These are phyloP conservation scores for Drosophila kepulauana DNA, from an alignment of 1,140 invertebrate genomes.

Conservation along the genomic window DNA sequence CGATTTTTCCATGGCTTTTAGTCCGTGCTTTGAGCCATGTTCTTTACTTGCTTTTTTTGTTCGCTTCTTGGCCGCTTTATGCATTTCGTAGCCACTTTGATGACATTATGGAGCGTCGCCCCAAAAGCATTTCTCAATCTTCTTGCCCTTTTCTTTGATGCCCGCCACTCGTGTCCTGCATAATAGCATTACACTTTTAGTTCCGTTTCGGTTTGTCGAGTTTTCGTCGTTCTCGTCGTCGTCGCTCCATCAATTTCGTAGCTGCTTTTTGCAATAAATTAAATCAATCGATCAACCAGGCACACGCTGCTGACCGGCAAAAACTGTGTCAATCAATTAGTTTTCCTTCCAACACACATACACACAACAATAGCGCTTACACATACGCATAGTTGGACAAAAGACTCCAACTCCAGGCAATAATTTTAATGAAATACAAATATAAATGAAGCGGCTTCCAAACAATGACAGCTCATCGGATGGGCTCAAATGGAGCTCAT, in stretches of 20 bases:
- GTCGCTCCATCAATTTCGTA: conserved; percentile 76
- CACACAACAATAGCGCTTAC: conserved; percentile 9
- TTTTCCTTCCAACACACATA: conserved; percentile 46
- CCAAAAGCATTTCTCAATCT: conserved; percentile 5
- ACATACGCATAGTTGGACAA: neutral
- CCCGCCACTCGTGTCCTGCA: conserved; percentile 20
- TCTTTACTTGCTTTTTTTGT: neutral
- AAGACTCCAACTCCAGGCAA: conserved; percentile 39
- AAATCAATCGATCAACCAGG: conserved; percentile 79
- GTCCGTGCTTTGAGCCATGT: conserved; percentile 24
- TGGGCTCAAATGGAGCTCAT: conserved; percentile 57
- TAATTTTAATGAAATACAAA: conserved; percentile 83
- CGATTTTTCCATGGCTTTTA: conserved; percentile 76
- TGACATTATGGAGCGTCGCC: conserved; percentile 67
- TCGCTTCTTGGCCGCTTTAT: conserved; percentile 65
- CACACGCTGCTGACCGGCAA: conserved; percentile 53
- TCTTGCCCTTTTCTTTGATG: conserved; percentile 29
- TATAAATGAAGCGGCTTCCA: conserved; percentile 73
- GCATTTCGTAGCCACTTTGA: conserved; percentile 79
- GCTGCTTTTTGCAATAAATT: conserved; percentile 80
- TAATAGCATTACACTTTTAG: conserved; percentile 49
- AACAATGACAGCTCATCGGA: conserved; percentile 68
- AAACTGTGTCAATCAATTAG: conserved; percentile 82
- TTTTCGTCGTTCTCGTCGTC: neutral
- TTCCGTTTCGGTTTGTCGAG: conserved; percentile 35